Conservation (phyloP, 2,113 vertebrate species). For the Saguinus midas region DNA sequence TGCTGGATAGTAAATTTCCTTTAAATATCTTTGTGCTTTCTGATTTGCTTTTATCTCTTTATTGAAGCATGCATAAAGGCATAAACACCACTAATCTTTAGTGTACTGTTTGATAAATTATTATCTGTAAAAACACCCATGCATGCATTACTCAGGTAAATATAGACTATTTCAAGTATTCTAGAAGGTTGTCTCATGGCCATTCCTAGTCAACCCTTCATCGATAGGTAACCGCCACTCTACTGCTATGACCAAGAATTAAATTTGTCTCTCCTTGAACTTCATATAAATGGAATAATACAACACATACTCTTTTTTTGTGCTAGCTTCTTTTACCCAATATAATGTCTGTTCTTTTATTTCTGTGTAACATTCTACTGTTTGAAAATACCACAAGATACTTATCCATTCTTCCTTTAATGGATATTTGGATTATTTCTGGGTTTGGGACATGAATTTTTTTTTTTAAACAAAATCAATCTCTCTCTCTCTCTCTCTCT, state of each 20-base stretch:
- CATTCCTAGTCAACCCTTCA: not conserved
- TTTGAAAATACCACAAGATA: not conserved
- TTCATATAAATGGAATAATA: not conserved
- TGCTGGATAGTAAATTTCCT: not conserved
- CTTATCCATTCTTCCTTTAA: not conserved
- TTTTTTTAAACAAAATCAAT: too few species aligned
- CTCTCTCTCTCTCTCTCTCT: too few species aligned
- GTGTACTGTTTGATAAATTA: not conserved
- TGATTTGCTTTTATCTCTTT: not conserved
- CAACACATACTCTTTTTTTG: not conserved
- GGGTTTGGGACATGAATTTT: not conserved
- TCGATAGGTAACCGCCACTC: not conserved
- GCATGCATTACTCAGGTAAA: not conserved
- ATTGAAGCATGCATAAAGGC: not conserved
- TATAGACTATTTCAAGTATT: not conserved
- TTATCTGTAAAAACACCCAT: not conserved
- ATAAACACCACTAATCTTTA: slow-evolving; percentile 11
- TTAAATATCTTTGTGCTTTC: not conserved
- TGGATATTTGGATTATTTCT: not conserved
- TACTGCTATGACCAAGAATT: not conserved
- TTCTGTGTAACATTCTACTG: not conserved
- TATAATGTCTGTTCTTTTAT: not conserved
- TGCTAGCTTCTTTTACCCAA: not conserved
- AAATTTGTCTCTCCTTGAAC: not conserved
- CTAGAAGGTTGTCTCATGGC: not conserved